phyloP scores from a whole-genome alignment of 2,113 vertebrate species.

The Lampris incognitus region DNA sequence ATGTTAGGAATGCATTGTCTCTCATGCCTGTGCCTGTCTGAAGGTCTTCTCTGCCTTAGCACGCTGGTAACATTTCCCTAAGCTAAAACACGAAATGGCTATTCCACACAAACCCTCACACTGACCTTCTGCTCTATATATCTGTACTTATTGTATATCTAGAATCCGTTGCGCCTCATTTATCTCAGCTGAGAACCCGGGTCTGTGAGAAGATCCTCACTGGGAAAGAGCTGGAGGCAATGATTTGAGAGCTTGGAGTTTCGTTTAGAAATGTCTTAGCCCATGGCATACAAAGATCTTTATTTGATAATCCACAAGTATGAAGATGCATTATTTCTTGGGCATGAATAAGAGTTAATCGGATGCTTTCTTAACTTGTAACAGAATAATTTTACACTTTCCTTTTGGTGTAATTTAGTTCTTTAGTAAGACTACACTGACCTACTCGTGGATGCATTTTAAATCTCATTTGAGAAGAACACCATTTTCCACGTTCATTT shows the following conservation, averaged over 20 bases:
- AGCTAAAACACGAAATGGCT: constrained; percentile 4
- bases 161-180: background rate
- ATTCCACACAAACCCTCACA: background rate
- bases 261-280: too few relatives aligned
- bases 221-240: too few relatives aligned
- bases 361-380: too few relatives aligned
- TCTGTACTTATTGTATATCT: background rate
- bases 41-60: constrained; percentile 61
- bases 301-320: too few relatives aligned
- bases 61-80: constrained; percentile 40
- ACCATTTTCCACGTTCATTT: background rate
- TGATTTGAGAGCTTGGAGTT: too few relatives aligned
- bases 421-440: too few relatives aligned
- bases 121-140: constrained; percentile 14
- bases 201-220: background rate
- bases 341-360: too few relatives aligned
- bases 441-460: background rate
- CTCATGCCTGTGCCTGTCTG: constrained; percentile 67
- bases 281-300: too few relatives aligned
- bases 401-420: too few relatives aligned
- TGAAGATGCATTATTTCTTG: too few relatives aligned
- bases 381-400: too few relatives aligned
- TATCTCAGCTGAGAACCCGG: background rate
- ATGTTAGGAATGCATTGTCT: constrained; percentile 54
- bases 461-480: background rate